Conservation (phyloP, 2,888 invertebrate species). For the Bembecia ichneumoniformis region DNA sequence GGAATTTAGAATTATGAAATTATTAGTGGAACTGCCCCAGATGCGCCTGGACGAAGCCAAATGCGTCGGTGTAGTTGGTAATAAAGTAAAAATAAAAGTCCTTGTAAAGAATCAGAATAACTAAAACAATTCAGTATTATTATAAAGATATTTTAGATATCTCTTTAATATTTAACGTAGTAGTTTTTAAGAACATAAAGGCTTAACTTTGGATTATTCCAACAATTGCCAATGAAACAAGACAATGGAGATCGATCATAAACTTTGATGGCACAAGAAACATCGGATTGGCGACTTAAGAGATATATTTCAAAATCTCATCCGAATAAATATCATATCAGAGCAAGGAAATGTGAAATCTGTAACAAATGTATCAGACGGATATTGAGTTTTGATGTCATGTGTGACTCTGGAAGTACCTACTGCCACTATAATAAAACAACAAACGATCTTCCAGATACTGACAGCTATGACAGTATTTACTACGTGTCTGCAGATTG, state of each 20-base stretch:
- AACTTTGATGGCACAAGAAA: conserved; percentile 40
- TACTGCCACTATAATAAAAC: conserved; percentile 52
- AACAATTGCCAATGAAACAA: conserved; percentile 25
- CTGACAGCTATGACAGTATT: too few relatives aligned
- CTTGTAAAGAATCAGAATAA: too few relatives aligned
- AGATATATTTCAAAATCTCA: conserved; percentile 45
- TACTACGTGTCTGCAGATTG: too few relatives aligned
- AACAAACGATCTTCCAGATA: conserved; percentile 18
- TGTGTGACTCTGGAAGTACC: conserved; percentile 44
- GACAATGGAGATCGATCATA: conserved; percentile 28
- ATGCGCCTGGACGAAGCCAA: too few relatives aligned
- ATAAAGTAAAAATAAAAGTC: too few relatives aligned
- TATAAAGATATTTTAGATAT: too few relatives aligned
- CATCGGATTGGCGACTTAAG: conserved; percentile 38
- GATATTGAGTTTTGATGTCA: conserved; percentile 63
- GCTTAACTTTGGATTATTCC: background rate
- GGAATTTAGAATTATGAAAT: too few relatives aligned
- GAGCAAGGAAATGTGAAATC: conserved; percentile 51
- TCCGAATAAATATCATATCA: conserved; percentile 30
- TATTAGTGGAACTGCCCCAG: too few relatives aligned
- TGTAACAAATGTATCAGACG: conserved; percentile 52
- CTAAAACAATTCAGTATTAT: too few relatives aligned
- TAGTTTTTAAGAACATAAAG: too few relatives aligned
- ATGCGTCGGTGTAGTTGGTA: too few relatives aligned
- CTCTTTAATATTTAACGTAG: too few relatives aligned